Evolutionary conservation across 2,113 vertebrate genomes (phyloP).

Genomic region (Malurus alboscapulatus): DNA sequence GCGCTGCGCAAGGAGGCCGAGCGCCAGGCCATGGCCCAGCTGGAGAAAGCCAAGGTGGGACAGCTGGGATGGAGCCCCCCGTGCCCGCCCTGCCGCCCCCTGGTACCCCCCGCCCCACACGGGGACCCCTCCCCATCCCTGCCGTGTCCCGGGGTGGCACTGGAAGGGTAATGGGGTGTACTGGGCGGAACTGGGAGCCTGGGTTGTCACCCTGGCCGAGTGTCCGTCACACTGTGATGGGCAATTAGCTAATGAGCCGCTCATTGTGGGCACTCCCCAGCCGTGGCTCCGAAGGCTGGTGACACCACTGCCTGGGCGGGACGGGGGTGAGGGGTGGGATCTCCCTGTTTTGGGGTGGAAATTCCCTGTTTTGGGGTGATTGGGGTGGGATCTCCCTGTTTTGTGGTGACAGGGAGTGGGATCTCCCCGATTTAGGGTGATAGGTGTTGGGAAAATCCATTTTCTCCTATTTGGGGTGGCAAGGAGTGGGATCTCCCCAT

Average conservation of each 20-base stretch:
- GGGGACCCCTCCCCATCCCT: background rate
- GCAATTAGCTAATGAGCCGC: background rate
- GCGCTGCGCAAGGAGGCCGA: constrained; percentile 94
- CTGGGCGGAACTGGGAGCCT: background rate
- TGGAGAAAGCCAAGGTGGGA: constrained; percentile 96
- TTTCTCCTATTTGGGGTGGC: too few species aligned
- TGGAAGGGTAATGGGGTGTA: background rate
- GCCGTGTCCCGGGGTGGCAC: background rate
- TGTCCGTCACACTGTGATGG: background rate
- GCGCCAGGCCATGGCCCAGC: constrained; percentile 92
- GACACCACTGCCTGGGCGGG: accelerated
- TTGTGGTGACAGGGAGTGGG: background rate
- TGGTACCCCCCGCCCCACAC: background rate
- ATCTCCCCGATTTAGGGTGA: too few species aligned
- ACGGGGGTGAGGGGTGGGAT: background rate
- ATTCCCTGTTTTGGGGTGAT: too few species aligned
- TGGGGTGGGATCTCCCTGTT: too few species aligned
- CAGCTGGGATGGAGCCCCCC: background rate
- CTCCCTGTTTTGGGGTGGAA: background rate
- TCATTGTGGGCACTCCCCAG: background rate
- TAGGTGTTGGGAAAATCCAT: too few species aligned
- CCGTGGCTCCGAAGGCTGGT: background rate
- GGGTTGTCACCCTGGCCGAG: background rate
- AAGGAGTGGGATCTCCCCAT: too few species aligned
- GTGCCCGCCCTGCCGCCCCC: background rate